Percentiles rank a stretch among this genome's conserved stretches.
Evolutionary conservation across 35 echinoderm and acorn worm genomes (phyloP).

Genomic region (Ophiothrix spiculata): DNA sequence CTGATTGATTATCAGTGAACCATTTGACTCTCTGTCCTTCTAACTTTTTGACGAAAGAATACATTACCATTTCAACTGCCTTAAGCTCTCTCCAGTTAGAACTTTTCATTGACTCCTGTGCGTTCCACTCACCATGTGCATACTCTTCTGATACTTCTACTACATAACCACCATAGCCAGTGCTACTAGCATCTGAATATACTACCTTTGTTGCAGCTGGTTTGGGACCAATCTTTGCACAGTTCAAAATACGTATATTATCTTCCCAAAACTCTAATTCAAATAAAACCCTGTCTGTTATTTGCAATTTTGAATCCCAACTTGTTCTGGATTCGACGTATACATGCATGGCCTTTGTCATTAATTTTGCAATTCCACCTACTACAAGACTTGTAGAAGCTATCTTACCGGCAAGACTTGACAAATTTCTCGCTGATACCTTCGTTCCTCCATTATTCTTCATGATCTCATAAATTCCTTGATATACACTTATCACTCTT

Average conservation of each 20-base stretch:
- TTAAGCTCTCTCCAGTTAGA: not conserved
- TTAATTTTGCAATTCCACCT: not conserved
- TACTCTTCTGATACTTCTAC: not conserved
- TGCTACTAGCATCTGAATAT: constrained; percentile 14
- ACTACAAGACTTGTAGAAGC: not conserved
- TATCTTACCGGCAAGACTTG: constrained; percentile 11
- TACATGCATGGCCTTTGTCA: not conserved
- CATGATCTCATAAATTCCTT: not conserved
- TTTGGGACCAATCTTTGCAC: not conserved
- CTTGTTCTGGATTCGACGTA: not conserved
- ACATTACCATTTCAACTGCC: not conserved
- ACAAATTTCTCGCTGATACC: not conserved
- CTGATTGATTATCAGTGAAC: constrained; percentile 9
- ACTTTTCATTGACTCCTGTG: not conserved
- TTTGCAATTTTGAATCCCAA: not conserved
- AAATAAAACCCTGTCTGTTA: not conserved
- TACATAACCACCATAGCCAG: not conserved
- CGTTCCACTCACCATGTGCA: constrained; percentile 11
- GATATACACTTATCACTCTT: not conserved
- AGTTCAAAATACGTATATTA: not conserved
- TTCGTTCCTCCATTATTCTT: not conserved
- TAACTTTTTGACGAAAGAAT: not conserved
- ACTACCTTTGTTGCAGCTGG: not conserved
- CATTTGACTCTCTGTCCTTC: not conserved
- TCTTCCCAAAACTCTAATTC: constrained; percentile 9